Evolutionary conservation across 2,113 vertebrate genomes (phyloP).

Genomic region (Festucalex cinctus): DNA sequence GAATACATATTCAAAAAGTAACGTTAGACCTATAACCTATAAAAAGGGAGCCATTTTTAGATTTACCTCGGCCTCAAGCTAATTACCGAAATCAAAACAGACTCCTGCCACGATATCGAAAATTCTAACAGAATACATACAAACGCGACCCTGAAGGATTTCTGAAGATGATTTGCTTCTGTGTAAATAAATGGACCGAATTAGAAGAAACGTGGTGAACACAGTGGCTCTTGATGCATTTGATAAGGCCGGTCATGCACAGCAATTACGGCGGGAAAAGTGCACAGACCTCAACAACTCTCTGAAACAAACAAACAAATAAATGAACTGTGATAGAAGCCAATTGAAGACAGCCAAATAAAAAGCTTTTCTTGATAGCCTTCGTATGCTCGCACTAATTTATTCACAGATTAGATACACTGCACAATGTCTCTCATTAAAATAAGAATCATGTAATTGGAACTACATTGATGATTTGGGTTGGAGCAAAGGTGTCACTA

Average conservation of each 20-base stretch:
- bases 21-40: no score
- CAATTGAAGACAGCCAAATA: background rate
- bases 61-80: no score
- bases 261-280: conserved; percentile 42
- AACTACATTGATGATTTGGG: conserved; percentile 18
- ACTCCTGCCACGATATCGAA: background rate
- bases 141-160: background rate
- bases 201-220: conserved; percentile 26
- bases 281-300: conserved; percentile 12
- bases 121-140: background rate
- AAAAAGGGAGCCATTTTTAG: no score
- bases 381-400: background rate
- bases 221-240: conserved; percentile 33
- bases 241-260: conserved; percentile 32
- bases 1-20: no score
- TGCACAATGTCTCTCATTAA: background rate
- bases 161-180: background rate
- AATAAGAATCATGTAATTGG: background rate
- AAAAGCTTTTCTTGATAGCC: background rate
- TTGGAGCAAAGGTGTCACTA: conserved; percentile 22
- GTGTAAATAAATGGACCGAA: background rate
- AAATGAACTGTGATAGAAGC: conserved; percentile 7
- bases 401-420: background rate
- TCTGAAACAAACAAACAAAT: conserved; percentile 15
- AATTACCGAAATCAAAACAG: no score